Conservation (phyloP, 2,797 vertebrate genomes). For the Artibeus jamaicensis region DNA sequence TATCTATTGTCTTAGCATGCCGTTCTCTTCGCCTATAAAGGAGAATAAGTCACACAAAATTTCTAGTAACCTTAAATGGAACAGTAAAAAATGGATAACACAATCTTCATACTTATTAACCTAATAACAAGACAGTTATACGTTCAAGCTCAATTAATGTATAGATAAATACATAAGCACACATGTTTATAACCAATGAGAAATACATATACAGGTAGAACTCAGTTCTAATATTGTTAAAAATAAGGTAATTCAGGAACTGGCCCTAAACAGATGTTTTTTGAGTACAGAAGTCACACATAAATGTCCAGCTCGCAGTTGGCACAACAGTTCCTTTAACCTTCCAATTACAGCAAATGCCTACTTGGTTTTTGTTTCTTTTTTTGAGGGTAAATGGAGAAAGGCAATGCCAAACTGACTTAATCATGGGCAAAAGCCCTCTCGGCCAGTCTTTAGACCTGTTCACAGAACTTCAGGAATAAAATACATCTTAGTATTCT, state of each 20-base stretch:
- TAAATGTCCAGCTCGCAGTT: neutral
- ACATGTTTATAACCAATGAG: constrained; percentile 31
- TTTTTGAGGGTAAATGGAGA: constrained; percentile 6
- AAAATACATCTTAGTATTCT: neutral
- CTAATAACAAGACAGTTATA: neutral
- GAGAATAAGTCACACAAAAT: constrained; percentile 35
- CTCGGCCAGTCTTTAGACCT: neutral
- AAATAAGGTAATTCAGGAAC: constrained; percentile 73
- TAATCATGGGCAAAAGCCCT: neutral
- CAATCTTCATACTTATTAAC: neutral
- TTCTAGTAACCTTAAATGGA: constrained; percentile 14
- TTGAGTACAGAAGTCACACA: neutral
- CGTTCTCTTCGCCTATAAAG: constrained; percentile 91
- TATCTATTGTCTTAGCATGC: constrained; percentile 98
- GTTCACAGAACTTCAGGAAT: neutral
- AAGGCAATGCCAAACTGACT: constrained; percentile 38
- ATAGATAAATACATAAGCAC: constrained; percentile 3
- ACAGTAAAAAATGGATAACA: constrained; percentile 14
- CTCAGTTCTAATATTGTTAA: constrained; percentile 44
- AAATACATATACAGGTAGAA: constrained; percentile 61
- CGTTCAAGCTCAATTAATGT: neutral
- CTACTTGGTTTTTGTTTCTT: neutral
- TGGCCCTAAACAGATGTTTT: constrained; percentile 25
- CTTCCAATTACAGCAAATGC: constrained; percentile 21
- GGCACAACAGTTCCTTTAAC: neutral